These are phyloP conservation scores for Agrochola lychnidis DNA, from an alignment of 2,888 invertebrate species.

Conservation along the genomic window DNA sequence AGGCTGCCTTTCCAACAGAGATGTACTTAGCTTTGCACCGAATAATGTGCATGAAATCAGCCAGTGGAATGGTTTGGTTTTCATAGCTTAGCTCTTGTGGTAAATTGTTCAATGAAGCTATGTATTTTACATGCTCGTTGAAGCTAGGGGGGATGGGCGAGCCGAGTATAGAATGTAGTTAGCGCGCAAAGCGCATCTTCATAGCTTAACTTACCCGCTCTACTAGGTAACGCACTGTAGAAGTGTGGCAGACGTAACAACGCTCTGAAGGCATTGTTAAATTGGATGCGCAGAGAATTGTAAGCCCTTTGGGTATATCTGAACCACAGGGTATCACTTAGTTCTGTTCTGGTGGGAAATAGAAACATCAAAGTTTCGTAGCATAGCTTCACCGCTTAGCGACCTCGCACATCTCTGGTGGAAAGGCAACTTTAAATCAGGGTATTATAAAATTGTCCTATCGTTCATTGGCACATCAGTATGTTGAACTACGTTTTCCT, in stretches of 20 bases:
- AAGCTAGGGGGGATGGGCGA: background rate
- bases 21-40: background rate
- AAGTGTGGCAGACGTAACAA: no score
- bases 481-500: conserved; percentile 84
- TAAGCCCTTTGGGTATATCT: no score
- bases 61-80: background rate
- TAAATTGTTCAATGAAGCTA: background rate
- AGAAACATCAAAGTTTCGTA: background rate
- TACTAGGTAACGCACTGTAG: no score
- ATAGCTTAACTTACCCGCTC: background rate
- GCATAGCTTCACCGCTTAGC: background rate
- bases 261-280: no score
- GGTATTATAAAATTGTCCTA: conserved; percentile 31
- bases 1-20: background rate
- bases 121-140: background rate
- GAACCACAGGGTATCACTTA: background rate
- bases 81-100: background rate
- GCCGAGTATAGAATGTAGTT: background rate
- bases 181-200: background rate
- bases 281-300: no score
- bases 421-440: background rate
- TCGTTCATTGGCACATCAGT: conserved; percentile 82
- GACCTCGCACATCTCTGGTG: no score
- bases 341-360: background rate
- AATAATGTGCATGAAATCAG: background rate